phyloP scores from a whole-genome alignment of 2,888 invertebrate species.

The Dysmachus trigonus region DNA sequence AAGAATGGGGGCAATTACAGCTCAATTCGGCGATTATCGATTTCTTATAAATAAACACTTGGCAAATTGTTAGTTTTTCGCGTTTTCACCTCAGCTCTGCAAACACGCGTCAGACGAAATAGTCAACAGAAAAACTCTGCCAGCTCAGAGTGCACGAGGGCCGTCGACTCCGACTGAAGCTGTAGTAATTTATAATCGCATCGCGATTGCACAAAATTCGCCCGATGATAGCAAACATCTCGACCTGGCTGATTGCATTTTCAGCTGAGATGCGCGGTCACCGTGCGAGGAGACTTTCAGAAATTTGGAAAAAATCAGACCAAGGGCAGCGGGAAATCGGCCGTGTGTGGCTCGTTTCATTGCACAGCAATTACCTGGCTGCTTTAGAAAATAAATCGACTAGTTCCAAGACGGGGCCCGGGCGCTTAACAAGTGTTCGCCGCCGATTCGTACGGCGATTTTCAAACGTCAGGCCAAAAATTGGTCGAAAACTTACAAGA shows the following conservation, averaged over 20 bases:
- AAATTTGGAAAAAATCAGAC: background rate
- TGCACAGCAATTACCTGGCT: background rate
- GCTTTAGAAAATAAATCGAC: background rate
- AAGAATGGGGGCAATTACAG: background rate
- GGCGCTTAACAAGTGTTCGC: background rate
- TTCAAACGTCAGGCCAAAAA: conserved; percentile 11
- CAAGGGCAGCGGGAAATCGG: background rate
- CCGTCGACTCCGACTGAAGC: background rate
- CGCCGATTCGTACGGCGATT: background rate
- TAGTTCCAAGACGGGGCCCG: background rate
- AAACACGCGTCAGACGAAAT: background rate
- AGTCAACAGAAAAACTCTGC: background rate
- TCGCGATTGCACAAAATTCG: background rate
- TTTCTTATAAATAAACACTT: background rate
- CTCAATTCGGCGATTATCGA: background rate
- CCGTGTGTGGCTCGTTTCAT: background rate
- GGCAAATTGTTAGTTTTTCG: background rate
- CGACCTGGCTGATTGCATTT: background rate
- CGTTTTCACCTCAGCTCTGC: background rate
- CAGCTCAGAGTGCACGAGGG: background rate
- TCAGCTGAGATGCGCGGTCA: background rate
- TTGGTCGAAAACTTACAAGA: conserved; percentile 14
- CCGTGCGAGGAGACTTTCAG: background rate
- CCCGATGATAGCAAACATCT: background rate
- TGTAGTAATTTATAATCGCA: too few relatives aligned